Evolutionary conservation across 2,797 vertebrate species (phyloP).

Genomic region (Neopelma chrysocephalum): DNA sequence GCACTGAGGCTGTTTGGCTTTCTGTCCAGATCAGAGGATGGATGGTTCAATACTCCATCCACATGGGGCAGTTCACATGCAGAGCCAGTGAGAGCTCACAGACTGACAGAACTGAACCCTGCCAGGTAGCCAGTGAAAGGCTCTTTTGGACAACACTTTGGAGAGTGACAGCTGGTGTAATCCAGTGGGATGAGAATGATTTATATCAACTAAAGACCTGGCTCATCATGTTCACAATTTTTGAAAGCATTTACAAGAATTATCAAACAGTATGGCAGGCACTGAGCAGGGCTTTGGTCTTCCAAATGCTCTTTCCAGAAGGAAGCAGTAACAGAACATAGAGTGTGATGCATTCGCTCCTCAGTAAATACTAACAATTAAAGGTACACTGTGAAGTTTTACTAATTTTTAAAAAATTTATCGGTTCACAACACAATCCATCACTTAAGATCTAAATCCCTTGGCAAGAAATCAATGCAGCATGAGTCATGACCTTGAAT

Average conservation of each 20-base stretch:
- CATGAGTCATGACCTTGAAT: not conserved
- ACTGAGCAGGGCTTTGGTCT: not conserved
- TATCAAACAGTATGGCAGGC: not conserved
- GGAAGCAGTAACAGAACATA: not conserved
- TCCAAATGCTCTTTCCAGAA: not conserved
- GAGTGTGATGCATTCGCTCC: not conserved
- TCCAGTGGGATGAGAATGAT: not conserved
- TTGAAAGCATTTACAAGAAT: not conserved
- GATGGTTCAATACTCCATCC: not conserved
- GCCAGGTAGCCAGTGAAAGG: not conserved
- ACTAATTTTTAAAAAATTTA: not conserved
- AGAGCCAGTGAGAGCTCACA: not conserved
- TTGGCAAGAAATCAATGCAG: conserved; percentile 29
- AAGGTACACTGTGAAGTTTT: not conserved
- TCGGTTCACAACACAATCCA: not conserved
- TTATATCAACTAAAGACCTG: not conserved
- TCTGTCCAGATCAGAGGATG: not conserved
- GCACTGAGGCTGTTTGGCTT: not conserved
- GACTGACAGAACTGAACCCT: not conserved
- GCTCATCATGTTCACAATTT: not conserved
- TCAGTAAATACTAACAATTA: not conserved
- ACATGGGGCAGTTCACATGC: accelerated
- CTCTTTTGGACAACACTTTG: not conserved
- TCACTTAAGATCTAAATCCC: conserved; percentile 27
- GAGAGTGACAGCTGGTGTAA: not conserved